Percentiles rank a stretch among this genome's conserved stretches.
Evolutionary conservation across 2,888 invertebrate genomes (phyloP).

Genomic region (Cephus nigrinus): DNA sequence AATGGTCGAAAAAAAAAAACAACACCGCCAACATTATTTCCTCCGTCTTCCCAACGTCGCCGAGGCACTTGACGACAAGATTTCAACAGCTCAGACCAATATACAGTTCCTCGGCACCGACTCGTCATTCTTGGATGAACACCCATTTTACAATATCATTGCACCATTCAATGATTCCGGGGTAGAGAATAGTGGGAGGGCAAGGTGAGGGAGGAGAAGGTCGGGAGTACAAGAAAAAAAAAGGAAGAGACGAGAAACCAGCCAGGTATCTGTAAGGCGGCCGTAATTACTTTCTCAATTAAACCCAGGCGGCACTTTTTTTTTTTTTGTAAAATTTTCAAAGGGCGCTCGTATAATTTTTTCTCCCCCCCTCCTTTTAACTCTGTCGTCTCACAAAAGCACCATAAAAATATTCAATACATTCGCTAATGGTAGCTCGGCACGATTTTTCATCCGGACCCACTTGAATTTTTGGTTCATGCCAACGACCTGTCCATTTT

Average conservation of each 20-base stretch:
- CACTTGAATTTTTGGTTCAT: not conserved
- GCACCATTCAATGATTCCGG: not conserved
- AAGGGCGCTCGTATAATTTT: not conserved
- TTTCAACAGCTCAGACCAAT: not conserved
- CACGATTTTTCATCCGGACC: not conserved
- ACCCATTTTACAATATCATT: constrained; percentile 9
- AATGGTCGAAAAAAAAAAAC: not conserved
- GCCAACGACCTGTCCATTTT: not conserved
- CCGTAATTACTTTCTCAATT: constrained; percentile 6
- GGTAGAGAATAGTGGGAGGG: not conserved
- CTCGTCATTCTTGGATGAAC: constrained; percentile 9
- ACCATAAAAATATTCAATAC: not conserved
- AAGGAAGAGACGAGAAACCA: not conserved
- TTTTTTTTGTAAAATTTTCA: not conserved
- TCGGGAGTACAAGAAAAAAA: not conserved
- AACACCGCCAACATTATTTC: not conserved
- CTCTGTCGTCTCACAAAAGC: not conserved
- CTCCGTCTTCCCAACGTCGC: not conserved
- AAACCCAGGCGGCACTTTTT: not conserved
- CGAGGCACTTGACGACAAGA: constrained; percentile 4
- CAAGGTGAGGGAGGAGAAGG: not conserved
- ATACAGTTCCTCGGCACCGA: constrained; percentile 1
- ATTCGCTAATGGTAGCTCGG: not conserved
- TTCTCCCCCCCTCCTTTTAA: not conserved
- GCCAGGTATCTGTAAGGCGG: not conserved